phyloP scores from a whole-genome alignment of 2,797 vertebrate species.

The Aythya fuligula region DNA sequence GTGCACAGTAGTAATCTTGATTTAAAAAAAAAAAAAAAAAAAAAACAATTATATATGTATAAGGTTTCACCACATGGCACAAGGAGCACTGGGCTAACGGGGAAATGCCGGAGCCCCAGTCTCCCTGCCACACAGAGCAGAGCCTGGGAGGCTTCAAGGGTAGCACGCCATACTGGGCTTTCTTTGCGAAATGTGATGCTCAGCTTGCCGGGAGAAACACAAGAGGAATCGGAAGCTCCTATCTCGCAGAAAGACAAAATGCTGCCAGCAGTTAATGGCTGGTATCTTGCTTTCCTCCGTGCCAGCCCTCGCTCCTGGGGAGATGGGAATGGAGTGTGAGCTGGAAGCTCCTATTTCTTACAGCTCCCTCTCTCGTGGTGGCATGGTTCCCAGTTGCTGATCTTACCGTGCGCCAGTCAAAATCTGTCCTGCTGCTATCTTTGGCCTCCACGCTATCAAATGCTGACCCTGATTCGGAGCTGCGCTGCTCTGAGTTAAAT shows the following conservation, averaged over 20 bases:
- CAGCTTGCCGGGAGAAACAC: not conserved
- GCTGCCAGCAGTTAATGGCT: slow-evolving; percentile 38
- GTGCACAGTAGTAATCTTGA: not conserved
- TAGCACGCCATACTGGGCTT: not conserved
- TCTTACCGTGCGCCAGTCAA: slow-evolving; percentile 20
- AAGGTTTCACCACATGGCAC: not conserved
- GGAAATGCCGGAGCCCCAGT: not conserved
- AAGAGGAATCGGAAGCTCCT: slow-evolving; percentile 10
- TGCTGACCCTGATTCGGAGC: slow-evolving; percentile 38
- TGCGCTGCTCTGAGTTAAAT: not conserved
- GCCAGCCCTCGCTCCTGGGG: slow-evolving; percentile 15
- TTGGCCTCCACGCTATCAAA: slow-evolving; percentile 40
- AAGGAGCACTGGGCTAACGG: not conserved
- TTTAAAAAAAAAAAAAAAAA: not conserved
- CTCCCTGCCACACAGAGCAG: not conserved
- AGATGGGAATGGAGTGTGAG: not conserved
- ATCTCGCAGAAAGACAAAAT: not conserved
- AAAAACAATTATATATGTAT: no score
- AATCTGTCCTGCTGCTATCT: slow-evolving; percentile 47
- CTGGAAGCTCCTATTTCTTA: slow-evolving; percentile 28
- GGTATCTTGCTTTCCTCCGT: slow-evolving; percentile 1
- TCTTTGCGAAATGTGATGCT: not conserved
- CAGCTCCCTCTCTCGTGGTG: slow-evolving; percentile 33
- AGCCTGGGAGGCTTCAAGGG: not conserved
- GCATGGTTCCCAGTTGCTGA: slow-evolving; percentile 43